A percentile compares a stretch with the other conserved stretches of the same genome.
These are phyloP conservation scores for Morbakka virulenta DNA, from an alignment of 30 jellyfish, hydroid and myxozoan species.

Conservation along the genomic window DNA sequence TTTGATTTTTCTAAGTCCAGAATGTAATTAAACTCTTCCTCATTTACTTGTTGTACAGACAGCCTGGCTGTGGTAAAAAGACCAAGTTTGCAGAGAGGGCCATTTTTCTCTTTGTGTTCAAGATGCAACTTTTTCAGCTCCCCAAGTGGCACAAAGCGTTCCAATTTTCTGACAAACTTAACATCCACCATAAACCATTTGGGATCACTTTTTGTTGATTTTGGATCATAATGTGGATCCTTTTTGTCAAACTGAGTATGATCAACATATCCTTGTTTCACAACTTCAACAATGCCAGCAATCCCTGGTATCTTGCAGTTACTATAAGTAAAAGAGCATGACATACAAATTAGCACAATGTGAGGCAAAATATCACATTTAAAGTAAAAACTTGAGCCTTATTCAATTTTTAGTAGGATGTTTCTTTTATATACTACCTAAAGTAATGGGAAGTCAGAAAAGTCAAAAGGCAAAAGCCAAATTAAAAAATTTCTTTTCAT, in stretches of 20 bases:
- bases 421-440: too few relatives aligned
- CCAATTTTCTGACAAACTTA: conserved; percentile 58
- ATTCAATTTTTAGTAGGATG: too few relatives aligned
- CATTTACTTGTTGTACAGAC: conserved; percentile 85
- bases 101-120: conserved; percentile 65
- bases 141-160: conserved; percentile 62
- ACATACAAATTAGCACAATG: too few relatives aligned
- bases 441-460: too few relatives aligned
- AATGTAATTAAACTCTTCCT: conserved; percentile 81
- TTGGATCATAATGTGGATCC: conserved; percentile 75
- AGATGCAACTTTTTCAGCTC: conserved; percentile 61
- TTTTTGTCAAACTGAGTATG: conserved; percentile 83
- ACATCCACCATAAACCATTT: conserved; percentile 96
- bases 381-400: too few relatives aligned
- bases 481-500: too few relatives aligned
- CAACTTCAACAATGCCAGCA: conserved; percentile 81
- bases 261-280: conserved; percentile 87
- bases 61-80: conserved; percentile 77
- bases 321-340: too few relatives aligned
- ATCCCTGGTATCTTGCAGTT: conserved; percentile 91
- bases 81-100: conserved; percentile 72
- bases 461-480: too few relatives aligned
- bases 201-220: conserved; percentile 74
- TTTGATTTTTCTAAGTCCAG: conserved; percentile 41
- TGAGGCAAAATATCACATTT: too few relatives aligned